These are phyloP conservation scores for Rhombomys opimus DNA, from an alignment of 2,113 vertebrate genomes.

Conservation along the genomic window DNA sequence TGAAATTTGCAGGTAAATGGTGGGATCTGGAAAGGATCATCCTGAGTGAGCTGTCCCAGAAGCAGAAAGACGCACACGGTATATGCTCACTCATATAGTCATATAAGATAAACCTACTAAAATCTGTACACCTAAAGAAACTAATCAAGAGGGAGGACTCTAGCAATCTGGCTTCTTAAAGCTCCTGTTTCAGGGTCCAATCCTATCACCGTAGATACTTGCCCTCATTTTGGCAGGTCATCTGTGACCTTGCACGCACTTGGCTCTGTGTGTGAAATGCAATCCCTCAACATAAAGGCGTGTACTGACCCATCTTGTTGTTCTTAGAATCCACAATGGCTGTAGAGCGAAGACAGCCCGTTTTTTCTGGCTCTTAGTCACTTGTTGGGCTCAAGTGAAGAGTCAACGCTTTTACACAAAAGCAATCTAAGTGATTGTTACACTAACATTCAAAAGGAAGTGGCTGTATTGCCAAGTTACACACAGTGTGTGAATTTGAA, in stretches of 20 bases:
- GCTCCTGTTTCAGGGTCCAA: neutral
- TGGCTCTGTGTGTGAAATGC: neutral
- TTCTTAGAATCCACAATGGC: neutral
- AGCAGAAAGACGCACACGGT: too few relatives aligned
- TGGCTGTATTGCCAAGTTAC: neutral
- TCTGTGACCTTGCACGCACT: neutral
- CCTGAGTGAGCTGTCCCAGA: too few relatives aligned
- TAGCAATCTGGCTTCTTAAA: neutral
- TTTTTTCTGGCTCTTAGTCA: neutral
- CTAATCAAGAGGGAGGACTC: too few relatives aligned
- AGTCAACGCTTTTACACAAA: neutral
- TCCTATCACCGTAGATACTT: too few relatives aligned
- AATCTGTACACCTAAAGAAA: too few relatives aligned
- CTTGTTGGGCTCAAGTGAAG: neutral
- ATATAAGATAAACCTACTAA: too few relatives aligned
- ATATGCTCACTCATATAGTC: too few relatives aligned
- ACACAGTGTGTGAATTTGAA: neutral
- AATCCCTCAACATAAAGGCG: neutral
- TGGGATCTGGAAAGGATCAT: too few relatives aligned
- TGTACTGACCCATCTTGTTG: neutral
- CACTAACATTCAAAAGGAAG: neutral
- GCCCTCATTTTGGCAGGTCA: too few relatives aligned
- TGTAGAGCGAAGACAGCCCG: neutral
- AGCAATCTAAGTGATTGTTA: neutral
- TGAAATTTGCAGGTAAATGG: too few relatives aligned